phyloP scores from a whole-genome alignment of 2,797 vertebrate species.

The Ficedula albicollis region DNA sequence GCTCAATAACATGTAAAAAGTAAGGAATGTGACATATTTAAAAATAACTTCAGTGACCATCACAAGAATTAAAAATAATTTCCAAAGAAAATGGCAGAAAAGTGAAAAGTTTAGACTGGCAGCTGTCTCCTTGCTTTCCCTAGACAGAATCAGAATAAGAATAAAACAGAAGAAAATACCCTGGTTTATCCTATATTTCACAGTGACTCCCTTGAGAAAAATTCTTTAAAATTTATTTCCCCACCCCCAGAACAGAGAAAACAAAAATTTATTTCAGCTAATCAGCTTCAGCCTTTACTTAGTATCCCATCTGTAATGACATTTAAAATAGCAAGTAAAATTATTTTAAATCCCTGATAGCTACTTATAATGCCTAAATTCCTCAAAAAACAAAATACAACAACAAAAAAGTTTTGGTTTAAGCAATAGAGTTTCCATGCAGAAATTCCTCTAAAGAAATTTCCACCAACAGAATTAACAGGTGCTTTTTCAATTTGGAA shows the following conservation, averaged over 20 bases:
- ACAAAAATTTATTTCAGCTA: not conserved
- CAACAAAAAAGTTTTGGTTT: not conserved
- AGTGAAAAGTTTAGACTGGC: not conserved
- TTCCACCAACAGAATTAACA: not conserved
- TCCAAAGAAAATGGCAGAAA: not conserved
- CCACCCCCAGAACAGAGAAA: not conserved
- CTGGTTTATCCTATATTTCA: not conserved
- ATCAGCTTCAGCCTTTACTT: not conserved
- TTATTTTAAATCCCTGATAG: not conserved
- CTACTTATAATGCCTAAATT: not conserved
- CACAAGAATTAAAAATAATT: not conserved
- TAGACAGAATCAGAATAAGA: not conserved
- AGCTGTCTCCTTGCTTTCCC: not conserved
- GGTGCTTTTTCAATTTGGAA: not conserved
- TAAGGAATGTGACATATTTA: not conserved
- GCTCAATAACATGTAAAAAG: not conserved
- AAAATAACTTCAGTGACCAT: not conserved
- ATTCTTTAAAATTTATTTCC: not conserved
- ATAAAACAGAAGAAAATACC: not conserved
- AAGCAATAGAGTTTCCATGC: not conserved
- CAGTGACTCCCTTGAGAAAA: not conserved
- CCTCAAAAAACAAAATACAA: not conserved
- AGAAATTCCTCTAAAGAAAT: not conserved
- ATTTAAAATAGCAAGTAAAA: not conserved
- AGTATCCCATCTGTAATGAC: not conserved